Conservation (phyloP, 2,888 invertebrate genomes). For the Taphrorychus bicolor region DNA sequence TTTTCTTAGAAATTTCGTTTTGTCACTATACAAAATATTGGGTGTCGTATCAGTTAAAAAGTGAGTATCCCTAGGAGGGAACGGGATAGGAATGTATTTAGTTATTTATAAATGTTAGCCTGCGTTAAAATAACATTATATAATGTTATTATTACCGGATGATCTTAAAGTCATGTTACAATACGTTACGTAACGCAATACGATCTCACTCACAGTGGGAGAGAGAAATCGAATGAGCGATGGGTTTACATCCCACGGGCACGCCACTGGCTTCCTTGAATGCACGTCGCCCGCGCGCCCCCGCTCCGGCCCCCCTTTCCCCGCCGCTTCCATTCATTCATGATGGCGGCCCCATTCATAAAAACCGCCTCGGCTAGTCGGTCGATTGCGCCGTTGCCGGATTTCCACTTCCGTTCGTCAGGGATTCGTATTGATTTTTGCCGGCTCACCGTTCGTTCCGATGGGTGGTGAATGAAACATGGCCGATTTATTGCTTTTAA, state of each 20-base stretch:
- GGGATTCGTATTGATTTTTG: constrained; percentile 26
- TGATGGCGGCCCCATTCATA: constrained; percentile 78
- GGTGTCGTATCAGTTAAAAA: too few species aligned
- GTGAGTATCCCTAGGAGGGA: too few species aligned
- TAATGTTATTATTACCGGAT: too few species aligned
- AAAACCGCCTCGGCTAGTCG: constrained; percentile 61
- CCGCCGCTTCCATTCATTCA: constrained; percentile 63
- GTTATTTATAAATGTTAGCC: too few species aligned
- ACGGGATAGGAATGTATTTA: too few species aligned
- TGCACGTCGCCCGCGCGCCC: constrained; percentile 58
- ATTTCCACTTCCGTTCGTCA: constrained; percentile 37
- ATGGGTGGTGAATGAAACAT: constrained; percentile 17
- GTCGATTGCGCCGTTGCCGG: constrained; percentile 32
- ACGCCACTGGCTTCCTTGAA: constrained; percentile 57
- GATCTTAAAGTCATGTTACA: too few species aligned
- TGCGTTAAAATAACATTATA: too few species aligned
- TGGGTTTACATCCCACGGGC: constrained; percentile 15
- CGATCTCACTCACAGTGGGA: too few species aligned
- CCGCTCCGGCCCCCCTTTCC: constrained; percentile 20
- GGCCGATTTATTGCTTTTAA: constrained; percentile 15
- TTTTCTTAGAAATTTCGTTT: too few species aligned
- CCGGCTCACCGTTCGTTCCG: constrained; percentile 1
- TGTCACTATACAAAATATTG: too few species aligned
- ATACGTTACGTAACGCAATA: too few species aligned
- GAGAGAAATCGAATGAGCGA: neutral